These are phyloP conservation scores for Neoscelio sp. DNA, from an alignment of 2,888 invertebrate genomes.

Conservation along the genomic window DNA sequence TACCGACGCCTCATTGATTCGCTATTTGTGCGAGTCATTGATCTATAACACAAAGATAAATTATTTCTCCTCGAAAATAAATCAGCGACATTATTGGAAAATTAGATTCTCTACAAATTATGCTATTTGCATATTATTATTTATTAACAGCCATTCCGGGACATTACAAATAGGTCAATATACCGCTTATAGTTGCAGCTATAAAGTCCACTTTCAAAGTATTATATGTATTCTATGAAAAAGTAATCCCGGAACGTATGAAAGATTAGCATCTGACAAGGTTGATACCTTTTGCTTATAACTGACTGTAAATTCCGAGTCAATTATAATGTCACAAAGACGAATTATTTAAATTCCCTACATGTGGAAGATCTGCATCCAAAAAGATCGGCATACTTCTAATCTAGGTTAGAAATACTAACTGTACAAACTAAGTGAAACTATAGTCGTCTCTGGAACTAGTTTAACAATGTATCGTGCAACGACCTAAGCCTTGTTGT, in stretches of 20 bases:
- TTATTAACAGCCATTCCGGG: conserved; percentile 13
- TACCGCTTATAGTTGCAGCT: neutral
- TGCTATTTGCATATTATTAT: neutral
- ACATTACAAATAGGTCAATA: conserved; percentile 30
- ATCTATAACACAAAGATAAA: conserved; percentile 6
- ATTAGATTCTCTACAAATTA: no score
- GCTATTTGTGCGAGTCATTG: conserved; percentile 10
- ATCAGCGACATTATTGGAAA: neutral
- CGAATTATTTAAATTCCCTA: no score
- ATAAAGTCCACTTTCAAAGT: conserved; percentile 20
- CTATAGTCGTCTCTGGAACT: conserved; percentile 8
- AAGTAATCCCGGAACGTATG: neutral
- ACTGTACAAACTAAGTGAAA: conserved; percentile 1
- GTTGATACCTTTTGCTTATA: no score
- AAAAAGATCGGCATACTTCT: neutral
- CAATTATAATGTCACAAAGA: no score
- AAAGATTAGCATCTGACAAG: neutral
- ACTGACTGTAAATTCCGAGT: no score
- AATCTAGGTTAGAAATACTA: neutral
- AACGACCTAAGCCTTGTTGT: conserved; percentile 27
- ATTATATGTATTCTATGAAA: no score
- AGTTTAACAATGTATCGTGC: conserved; percentile 50
- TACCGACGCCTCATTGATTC: conserved; percentile 25
- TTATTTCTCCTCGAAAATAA: conserved; percentile 3
- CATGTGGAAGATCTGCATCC: no score